Evolutionary conservation across 2,797 vertebrate species (phyloP).

Genomic region (Molossus molossus): DNA sequence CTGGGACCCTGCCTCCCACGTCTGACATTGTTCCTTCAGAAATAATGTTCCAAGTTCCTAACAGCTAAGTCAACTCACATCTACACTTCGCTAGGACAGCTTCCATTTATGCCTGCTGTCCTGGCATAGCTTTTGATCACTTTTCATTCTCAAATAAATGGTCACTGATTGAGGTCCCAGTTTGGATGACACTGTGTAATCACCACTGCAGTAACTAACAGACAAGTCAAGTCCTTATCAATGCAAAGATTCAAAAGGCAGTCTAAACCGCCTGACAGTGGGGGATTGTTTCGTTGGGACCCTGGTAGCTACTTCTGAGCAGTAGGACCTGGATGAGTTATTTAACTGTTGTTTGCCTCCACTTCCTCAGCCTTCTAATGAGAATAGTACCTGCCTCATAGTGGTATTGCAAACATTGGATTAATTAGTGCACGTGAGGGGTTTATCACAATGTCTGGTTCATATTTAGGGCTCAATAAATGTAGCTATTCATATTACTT

Average conservation of each 20-base stretch:
- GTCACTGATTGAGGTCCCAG: no score
- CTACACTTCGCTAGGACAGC: neutral
- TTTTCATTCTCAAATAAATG: conserved; percentile 58
- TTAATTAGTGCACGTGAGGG: neutral
- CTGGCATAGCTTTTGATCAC: neutral
- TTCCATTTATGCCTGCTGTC: neutral
- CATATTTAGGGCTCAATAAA: conserved; percentile 39
- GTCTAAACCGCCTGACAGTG: neutral
- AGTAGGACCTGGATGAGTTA: neutral
- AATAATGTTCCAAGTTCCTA: neutral
- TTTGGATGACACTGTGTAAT: conserved; percentile 26
- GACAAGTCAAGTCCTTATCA: neutral
- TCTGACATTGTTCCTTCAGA: neutral
- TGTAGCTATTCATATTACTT: neutral
- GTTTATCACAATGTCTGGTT: conserved; percentile 31
- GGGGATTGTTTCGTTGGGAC: neutral
- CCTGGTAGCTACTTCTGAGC: neutral
- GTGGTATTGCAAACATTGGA: neutral
- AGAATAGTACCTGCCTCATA: neutral
- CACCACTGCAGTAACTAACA: neutral
- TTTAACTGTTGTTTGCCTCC: conserved; percentile 19
- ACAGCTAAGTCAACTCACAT: neutral
- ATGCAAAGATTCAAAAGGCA: neutral
- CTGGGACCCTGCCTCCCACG: neutral
- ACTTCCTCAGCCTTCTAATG: conserved; percentile 35